Base-by-base conservation (phyloP, 2,888 invertebrate species). In the Entomobrya proxima region DNA sequence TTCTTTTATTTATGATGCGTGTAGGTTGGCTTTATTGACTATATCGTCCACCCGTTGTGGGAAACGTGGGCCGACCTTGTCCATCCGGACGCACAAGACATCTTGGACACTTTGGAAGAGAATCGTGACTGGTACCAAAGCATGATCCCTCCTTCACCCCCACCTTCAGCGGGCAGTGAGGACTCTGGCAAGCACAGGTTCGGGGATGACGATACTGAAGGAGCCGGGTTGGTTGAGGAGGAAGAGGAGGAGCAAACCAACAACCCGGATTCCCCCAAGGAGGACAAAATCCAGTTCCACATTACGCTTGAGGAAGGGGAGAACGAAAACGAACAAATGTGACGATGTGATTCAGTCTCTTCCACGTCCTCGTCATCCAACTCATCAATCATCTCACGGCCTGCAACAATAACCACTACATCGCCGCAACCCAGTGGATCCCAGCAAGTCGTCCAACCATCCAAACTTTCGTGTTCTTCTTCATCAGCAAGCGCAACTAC, bases 21-120 rank as follows among this genome's bases (percentile, higher is more conserved):
- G 3, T 61, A 95, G 94, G 98, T 99, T 92, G 98, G 98, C 91
- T 99, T 99, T 92, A 99, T 99, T 92, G 99, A 99, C 93, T 99
- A 98, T 93, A 99, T 99, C 92, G 99, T 99, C 52, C 99, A 99
- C 93, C 99, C 99, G 1, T 93, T 99, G 88, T 99, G 98, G 98
- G 99, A 99, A 93, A 99, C 99, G 77, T 99, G 99, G 99, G 98
- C 98, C 13, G 99, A 99, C 92, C 94, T 99, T 88, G 99, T 99
- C 69, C 98, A 98, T 93, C 99, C 99, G 2, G 99, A 99, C 92
- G 99, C 99, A 74, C 98, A 99, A 93, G 97, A 98, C 90, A 99
- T 99, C 91, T 94, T 99, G 89, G 98, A 99, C 93, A 98, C 97
- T 74, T 94, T 99, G 91, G 99, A 99, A 93, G 98, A 99, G 93